Percentiles rank a stretch among this genome's conserved stretches.
Conservation (phyloP, 1,140 invertebrate genomes). For the Belonocnema kinseyi region DNA sequence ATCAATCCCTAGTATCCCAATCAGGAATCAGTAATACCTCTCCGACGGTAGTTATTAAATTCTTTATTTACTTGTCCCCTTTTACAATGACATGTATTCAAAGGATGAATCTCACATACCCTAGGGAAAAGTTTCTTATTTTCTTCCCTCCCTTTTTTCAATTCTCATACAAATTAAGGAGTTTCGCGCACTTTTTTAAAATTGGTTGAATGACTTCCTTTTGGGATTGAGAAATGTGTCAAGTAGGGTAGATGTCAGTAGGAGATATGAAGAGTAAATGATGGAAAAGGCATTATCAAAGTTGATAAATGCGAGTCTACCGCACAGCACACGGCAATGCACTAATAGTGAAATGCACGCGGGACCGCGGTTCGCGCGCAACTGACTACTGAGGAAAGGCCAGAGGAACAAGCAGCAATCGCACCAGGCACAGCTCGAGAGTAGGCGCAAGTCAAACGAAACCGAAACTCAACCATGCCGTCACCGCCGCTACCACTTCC, state of each 20-base stretch:
- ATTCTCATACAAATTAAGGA: no score
- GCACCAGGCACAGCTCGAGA: slow-evolving; percentile 33
- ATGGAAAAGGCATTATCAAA: neutral
- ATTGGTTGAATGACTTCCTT: no score
- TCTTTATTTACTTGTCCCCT: no score
- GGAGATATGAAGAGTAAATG: slow-evolving; percentile 28
- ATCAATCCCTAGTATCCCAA: no score
- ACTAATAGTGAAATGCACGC: slow-evolving; percentile 56
- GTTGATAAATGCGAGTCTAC: neutral
- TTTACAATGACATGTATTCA: no score
- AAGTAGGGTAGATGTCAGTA: neutral
- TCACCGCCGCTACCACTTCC: slow-evolving; percentile 4
- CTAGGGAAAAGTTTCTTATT: no score
- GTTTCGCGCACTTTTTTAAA: no score
- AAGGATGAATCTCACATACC: no score
- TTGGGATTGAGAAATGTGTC: no score
- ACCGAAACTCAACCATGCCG: slow-evolving; percentile 58
- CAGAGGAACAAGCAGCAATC: neutral
- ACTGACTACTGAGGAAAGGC: slow-evolving; percentile 61
- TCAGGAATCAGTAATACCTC: no score
- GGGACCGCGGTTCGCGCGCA: slow-evolving; percentile 66
- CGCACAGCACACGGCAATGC: slow-evolving; percentile 24
- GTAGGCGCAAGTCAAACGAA: slow-evolving; percentile 62
- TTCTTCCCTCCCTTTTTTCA: no score
- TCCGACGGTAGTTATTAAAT: no score